These are phyloP conservation scores for Bemisia tabaci DNA, from an alignment of 1,140 invertebrate genomes.

Conservation along the genomic window DNA sequence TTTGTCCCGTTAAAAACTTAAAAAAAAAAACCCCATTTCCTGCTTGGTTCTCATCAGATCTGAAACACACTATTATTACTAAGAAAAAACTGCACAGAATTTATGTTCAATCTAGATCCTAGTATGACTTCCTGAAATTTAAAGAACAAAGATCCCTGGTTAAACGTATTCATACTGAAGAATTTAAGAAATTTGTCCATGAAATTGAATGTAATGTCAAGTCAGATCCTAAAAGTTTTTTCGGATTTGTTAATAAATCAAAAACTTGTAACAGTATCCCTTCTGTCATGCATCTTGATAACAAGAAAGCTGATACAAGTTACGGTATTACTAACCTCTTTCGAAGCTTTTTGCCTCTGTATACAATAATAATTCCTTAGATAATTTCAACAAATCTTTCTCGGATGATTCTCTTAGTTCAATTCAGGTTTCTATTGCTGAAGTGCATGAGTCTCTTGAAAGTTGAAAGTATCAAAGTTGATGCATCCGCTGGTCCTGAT, in stretches of 20 bases:
- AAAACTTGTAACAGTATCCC: neutral
- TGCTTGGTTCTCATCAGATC: no score
- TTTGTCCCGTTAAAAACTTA: no score
- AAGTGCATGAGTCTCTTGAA: neutral
- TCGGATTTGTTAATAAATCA: neutral
- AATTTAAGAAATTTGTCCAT: neutral
- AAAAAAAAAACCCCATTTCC: no score
- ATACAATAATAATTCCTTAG: neutral
- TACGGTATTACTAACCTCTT: neutral
- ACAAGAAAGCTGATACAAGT: neutral
- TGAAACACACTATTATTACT: no score
- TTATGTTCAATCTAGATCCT: no score
- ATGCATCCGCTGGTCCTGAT: conserved; percentile 1
- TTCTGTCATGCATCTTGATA: neutral
- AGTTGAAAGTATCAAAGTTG: neutral
- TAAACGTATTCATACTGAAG: no score
- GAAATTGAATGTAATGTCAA: neutral
- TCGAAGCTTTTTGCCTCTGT: neutral
- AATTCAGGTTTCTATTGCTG: neutral
- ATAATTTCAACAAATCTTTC: neutral
- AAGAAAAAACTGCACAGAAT: no score
- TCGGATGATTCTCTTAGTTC: neutral
- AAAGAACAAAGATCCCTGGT: no score
- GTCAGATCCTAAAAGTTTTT: neutral
- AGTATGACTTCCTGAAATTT: no score